phyloP scores from a whole-genome alignment of 2,888 invertebrate species.

The Cosmopolites sordidus region DNA sequence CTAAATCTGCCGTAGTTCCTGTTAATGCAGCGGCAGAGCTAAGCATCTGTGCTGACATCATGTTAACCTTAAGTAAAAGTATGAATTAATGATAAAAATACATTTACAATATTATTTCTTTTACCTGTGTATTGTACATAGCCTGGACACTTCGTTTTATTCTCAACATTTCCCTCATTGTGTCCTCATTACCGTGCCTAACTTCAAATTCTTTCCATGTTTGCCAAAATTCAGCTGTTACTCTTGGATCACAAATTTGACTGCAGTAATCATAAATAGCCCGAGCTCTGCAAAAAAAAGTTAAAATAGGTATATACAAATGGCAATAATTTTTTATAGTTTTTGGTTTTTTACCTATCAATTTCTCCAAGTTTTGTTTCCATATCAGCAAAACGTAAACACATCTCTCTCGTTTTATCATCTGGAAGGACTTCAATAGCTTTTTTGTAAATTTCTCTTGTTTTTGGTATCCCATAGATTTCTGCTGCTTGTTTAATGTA shows the following conservation, averaged over 20 bases:
- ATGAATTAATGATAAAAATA: not conserved
- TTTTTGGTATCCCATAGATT: slow-evolving; percentile 95
- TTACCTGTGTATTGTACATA: slow-evolving; percentile 87
- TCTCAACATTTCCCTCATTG: slow-evolving; percentile 96
- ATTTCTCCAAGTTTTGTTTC: slow-evolving; percentile 98
- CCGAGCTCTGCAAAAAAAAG: slow-evolving; percentile 61
- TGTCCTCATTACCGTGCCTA: slow-evolving; percentile 98
- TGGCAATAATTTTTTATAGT: too few species aligned
- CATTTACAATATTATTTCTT: slow-evolving; percentile 1
- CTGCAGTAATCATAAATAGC: slow-evolving; percentile 98
- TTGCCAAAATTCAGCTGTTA: slow-evolving; percentile 94
- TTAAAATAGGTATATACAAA: too few species aligned
- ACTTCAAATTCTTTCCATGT: slow-evolving; percentile 99
- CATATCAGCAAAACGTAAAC: slow-evolving; percentile 93
- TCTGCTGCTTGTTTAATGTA: slow-evolving; percentile 98
- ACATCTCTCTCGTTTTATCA: slow-evolving; percentile 91
- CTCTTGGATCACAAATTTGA: slow-evolving; percentile 98
- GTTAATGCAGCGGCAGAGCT: slow-evolving; percentile 66
- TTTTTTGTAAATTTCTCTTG: slow-evolving; percentile 95
- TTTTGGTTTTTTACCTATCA: slow-evolving; percentile 59
- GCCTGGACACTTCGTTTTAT: slow-evolving; percentile 97
- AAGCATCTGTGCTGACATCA: slow-evolving; percentile 98
- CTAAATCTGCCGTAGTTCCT: slow-evolving; percentile 67
- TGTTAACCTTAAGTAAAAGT: slow-evolving; percentile 60
- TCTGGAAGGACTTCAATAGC: slow-evolving; percentile 93